Base-by-base conservation (phyloP, 2,888 invertebrate genomes). In the Andricus curvator region DNA sequence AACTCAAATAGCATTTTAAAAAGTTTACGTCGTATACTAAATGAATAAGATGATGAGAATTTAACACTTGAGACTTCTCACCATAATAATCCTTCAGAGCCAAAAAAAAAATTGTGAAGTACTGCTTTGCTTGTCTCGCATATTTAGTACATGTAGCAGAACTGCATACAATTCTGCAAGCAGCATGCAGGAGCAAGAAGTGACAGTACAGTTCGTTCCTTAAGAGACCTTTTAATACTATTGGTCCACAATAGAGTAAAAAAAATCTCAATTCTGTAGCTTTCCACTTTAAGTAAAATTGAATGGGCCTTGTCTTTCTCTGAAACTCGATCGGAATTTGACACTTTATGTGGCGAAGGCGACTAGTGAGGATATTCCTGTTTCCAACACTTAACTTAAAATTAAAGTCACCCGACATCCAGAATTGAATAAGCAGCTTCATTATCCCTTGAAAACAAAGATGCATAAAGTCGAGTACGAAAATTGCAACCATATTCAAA, bases 101-200 rank as follows among this genome's bases (percentile, higher is more conserved):
- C 9, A 20, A 3, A 6, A 91, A 88, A 86, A 90, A 91, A 37
- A 81, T 74, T 20, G 29, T 25, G 13, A 89, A 79, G n/a, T 88
- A 84, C 1, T 67, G 37, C 11, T 83, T 81, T 1, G 88, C 88
- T 77, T 85, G 77, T 25, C 51, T 11, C 66, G 78, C 80, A 76
- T 82, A 81, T 78, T 68, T 51, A 0, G 79, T 13, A 9, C 78
- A 64, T 5, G 60, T n/a, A 44, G 22, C 64, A 13, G 66, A 66
- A 66, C 62, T 66, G 33, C 81, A 82, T 60, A 82, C 22, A 66
- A 84, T 82, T 37, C 81, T 51, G n/a, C 29, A 81, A 9, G 77
- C 80, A 29, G 64, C 25, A 74, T 78, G 78, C 15, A 82, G 64
- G n/a, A 83, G 74, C 20, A 83, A 60, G 78, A 81, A 84, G 56